These are phyloP conservation scores for Pipistrellus pipistrellus DNA, from an alignment of 2,797 vertebrate species.

Conservation along the genomic window DNA sequence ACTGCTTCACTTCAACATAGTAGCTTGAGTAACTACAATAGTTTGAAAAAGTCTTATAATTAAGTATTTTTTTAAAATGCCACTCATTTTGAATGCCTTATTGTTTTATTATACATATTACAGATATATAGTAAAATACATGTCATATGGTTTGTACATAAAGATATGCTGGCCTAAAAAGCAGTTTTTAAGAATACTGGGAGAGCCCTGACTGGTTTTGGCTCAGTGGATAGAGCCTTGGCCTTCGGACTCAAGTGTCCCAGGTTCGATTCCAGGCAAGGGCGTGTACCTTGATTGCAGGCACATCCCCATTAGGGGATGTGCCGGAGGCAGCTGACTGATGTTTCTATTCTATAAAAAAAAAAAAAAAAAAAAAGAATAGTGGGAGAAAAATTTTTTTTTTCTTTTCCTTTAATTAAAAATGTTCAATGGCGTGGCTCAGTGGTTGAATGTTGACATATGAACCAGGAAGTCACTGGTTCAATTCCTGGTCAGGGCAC, in stretches of 20 bases:
- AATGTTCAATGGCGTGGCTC: neutral
- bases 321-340: too few species aligned
- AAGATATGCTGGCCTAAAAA: neutral
- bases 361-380: neutral
- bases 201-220: too few species aligned
- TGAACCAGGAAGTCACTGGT: too few species aligned
- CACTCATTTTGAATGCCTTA: neutral
- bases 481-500: too few species aligned
- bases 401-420: conserved; percentile 33
- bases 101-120: neutral
- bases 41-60: conserved; percentile 20
- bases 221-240: too few species aligned
- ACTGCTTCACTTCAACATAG: neutral
- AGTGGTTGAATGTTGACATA: too few species aligned
- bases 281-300: too few species aligned
- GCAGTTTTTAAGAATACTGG: neutral
- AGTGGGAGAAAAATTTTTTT: neutral
- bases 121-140: neutral
- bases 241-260: too few species aligned
- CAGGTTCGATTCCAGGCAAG: too few species aligned
- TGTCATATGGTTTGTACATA: conserved; percentile 23
- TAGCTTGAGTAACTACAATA: neutral
- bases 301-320: too few species aligned
- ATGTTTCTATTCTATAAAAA: too few species aligned
- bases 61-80: neutral